phyloP scores from a whole-genome alignment of 1,140 invertebrate genomes.

The Dinothrombium tinctorium region DNA sequence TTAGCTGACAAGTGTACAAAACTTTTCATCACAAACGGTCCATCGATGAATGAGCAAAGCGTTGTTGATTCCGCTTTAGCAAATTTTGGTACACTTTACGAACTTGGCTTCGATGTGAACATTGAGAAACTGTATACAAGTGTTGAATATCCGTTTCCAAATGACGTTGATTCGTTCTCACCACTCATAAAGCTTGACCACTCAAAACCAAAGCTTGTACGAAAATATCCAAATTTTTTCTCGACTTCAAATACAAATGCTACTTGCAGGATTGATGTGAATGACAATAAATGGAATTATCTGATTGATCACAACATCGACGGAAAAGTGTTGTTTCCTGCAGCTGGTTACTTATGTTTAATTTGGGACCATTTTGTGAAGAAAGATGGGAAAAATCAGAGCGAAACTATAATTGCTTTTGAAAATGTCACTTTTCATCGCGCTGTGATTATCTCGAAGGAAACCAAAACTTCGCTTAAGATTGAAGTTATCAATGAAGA shows the following conservation, averaged over 20 bases:
- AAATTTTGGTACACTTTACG: conserved; percentile 24
- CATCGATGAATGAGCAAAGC: conserved; percentile 48
- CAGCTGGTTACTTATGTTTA: conserved; percentile 28
- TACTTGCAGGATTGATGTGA: conserved; percentile 13
- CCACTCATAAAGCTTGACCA: conserved; percentile 29
- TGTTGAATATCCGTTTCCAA: conserved; percentile 24
- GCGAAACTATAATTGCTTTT: conserved; percentile 46
- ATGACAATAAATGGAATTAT: conserved; percentile 19
- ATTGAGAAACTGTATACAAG: conserved; percentile 20
- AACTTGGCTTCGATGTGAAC: conserved; percentile 23
- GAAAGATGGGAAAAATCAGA: conserved; percentile 38
- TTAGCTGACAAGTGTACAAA: conserved; percentile 24
- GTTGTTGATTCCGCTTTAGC: conserved; percentile 26
- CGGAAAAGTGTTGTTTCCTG: conserved; percentile 29
- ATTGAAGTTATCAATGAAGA: conserved; percentile 47
- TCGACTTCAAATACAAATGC: conserved; percentile 2
- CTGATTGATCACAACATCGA: conserved; percentile 28
- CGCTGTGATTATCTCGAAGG: no score
- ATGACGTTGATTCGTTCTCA: conserved; percentile 26
- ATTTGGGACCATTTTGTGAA: conserved; percentile 54
- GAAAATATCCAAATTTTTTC: conserved; percentile 11
- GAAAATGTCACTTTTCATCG: conserved; percentile 29
- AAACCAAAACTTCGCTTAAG: conserved; percentile 70
- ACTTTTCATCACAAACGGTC: conserved; percentile 23
- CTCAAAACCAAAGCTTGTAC: conserved; percentile 13